Evolutionary conservation across 2,888 invertebrate species (phyloP), one percentile per base, ranked within the genome.

Genomic region (Pyrrhia umbra): DNA sequence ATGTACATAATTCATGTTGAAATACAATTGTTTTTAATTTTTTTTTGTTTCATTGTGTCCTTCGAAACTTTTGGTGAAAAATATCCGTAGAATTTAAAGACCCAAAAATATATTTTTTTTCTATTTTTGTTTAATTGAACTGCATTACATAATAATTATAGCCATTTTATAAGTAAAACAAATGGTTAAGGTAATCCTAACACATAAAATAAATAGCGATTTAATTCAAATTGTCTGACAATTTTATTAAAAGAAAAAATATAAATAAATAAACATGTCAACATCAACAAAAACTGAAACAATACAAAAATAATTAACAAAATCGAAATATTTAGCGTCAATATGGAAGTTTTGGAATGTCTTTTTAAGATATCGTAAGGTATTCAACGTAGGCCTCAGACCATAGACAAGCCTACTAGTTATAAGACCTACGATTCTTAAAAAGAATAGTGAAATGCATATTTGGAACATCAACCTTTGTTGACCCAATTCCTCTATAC

Each of bases 241-340:
- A 84, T 87, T 86, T 87, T 88, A 86, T 85, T 74, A 77, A 81
- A 82, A 68, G 76, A 83, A 82, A 84, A 82, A 81, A 68, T 79
- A 80, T 72, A 82, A 84, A 86, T 87, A 84, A 85, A 86, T 81
- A 80, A 71, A 80, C 81, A 85, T 82, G 81, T 86, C 82, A 85
- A 88, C 86, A 83, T 84, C 59, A 71, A 82, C 77, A 79, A 69
- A 77, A 77, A 62, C 37, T 49, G 52, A 70, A 67, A 69, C 15
- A 0, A 63, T 67, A 63, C 43, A 68, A 77, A n/a, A 78, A 80
- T 68, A 73, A 71, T 71, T 66, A 78, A 78, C 57, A 65, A 72
- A 71, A 55, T 62, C 67, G n/a, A n/a, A n/a, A 66, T 60, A 68
- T 54, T 61, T 68, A 68, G 68, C 68, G 67, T 66, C 66, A 70